Conservation (phyloP, 2,888 invertebrate genomes). For the Gastrophysa polygoni region DNA sequence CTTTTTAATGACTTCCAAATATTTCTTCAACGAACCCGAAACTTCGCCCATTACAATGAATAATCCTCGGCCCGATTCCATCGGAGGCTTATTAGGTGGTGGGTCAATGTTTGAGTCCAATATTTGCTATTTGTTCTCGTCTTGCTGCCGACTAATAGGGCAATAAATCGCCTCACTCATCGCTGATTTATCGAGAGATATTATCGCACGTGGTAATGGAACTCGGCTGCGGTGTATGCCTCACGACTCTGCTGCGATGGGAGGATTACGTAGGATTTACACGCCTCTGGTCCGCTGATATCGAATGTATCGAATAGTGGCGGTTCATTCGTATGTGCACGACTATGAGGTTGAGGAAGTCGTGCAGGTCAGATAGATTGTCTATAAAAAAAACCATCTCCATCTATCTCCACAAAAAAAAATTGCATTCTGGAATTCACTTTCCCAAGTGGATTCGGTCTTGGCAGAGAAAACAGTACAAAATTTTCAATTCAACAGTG, state of each 20-base stretch:
- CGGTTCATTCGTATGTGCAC: not conserved
- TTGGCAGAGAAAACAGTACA: too few species aligned
- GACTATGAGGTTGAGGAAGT: too few species aligned
- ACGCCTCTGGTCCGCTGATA: slow-evolving; percentile 5
- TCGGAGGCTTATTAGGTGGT: slow-evolving; percentile 35
- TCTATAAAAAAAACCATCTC: too few species aligned
- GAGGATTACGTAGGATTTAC: slow-evolving; percentile 13
- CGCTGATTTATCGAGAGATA: slow-evolving; percentile 54
- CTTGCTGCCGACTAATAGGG: slow-evolving; percentile 54
- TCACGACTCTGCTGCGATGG: not conserved
- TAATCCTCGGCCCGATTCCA: slow-evolving; percentile 33
- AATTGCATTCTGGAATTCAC: too few species aligned
- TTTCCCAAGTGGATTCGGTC: too few species aligned
- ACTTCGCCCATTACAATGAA: slow-evolving; percentile 20
- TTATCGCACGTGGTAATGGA: slow-evolving; percentile 46
- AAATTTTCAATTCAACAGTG: too few species aligned
- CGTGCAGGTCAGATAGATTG: not conserved
- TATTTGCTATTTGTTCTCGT: slow-evolving; percentile 56
- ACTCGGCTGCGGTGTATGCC: slow-evolving; percentile 4
- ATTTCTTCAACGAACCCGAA: slow-evolving; percentile 10
- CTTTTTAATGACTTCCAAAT: not conserved
- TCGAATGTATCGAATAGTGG: slow-evolving; percentile 8
- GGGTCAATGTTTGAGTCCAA: slow-evolving; percentile 54
- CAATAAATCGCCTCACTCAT: slow-evolving; percentile 54
- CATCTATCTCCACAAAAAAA: too few species aligned